Evolutionary conservation across 1,140 invertebrate genomes (phyloP).

Genomic region (Eurosta solidaginis): DNA sequence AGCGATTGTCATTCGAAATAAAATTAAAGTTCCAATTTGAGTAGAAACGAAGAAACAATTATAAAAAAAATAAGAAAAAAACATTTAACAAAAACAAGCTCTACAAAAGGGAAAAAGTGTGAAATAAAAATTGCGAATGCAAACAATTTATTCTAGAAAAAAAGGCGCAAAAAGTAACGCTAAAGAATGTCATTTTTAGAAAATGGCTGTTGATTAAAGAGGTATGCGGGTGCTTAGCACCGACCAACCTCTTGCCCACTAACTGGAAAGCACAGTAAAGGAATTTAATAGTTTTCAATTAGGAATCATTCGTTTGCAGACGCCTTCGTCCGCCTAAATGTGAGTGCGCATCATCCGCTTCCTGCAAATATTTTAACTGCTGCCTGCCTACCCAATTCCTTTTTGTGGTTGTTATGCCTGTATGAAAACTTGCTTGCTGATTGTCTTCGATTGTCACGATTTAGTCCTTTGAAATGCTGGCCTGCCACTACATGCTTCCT

Average conservation of each 20-base stretch:
- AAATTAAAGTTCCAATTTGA: constrained; percentile 59
- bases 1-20: constrained; percentile 60
- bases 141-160: constrained; percentile 34
- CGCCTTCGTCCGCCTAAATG: constrained; percentile 34
- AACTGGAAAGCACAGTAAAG: constrained; percentile 37
- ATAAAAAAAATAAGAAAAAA: constrained; percentile 32
- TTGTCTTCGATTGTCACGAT: constrained; percentile 25
- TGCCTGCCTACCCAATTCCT: background rate
- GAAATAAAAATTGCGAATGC: constrained; percentile 31
- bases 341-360: constrained; percentile 17
- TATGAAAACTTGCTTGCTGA: background rate
- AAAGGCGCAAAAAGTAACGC: constrained; percentile 44
- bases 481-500: background rate
- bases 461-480: background rate
- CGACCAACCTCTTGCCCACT: too few relatives aligned
- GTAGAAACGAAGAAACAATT: constrained; percentile 29
- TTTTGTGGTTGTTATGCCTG: background rate
- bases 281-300: constrained; percentile 60
- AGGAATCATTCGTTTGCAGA: constrained; percentile 58
- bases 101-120: constrained; percentile 24
- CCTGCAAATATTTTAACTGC: background rate
- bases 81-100: constrained; percentile 17
- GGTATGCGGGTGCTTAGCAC: too few relatives aligned
- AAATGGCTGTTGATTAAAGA: background rate
- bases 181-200: background rate